phyloP scores from a whole-genome alignment of 2,888 invertebrate genomes.

The Calliopum simillimum region DNA sequence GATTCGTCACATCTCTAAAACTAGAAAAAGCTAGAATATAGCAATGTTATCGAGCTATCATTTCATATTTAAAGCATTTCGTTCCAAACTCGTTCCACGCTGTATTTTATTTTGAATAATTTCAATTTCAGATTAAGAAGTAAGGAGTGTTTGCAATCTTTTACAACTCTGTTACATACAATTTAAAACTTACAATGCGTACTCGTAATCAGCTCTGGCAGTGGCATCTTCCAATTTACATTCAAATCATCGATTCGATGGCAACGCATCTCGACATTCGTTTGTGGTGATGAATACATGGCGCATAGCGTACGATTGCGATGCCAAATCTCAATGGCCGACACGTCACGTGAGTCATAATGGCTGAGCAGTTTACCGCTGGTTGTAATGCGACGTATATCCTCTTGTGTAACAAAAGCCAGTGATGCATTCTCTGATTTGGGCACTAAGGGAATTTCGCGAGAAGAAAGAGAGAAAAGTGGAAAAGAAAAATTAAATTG shows the following conservation, averaged over 20 bases:
- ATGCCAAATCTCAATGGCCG: constrained; percentile 76
- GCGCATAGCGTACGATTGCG: constrained; percentile 78
- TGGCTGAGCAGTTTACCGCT: constrained; percentile 68
- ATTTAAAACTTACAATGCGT: constrained; percentile 71
- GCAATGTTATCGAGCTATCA: too few species aligned
- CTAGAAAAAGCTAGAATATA: too few species aligned
- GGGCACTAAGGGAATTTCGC: constrained; percentile 71
- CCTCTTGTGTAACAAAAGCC: constrained; percentile 76
- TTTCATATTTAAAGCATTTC: too few species aligned
- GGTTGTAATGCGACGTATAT: constrained; percentile 73
- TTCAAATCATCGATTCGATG: constrained; percentile 75
- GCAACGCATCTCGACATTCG: constrained; percentile 73
- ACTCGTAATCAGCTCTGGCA: constrained; percentile 74
- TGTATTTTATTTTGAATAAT: too few species aligned
- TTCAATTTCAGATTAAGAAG: too few species aligned
- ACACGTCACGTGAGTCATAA: constrained; percentile 53
- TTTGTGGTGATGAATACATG: constrained; percentile 71
- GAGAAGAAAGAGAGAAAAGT: too few species aligned
- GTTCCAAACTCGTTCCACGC: too few species aligned
- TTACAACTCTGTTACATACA: too few species aligned
- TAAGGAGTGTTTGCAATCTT: too few species aligned
- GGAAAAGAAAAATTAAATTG: too few species aligned
- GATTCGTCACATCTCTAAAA: too few species aligned
- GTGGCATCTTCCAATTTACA: constrained; percentile 71
- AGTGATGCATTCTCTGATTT: constrained; percentile 73